Evolutionary conservation across 2,113 vertebrate species (phyloP).

Genomic region (Colistium nudipinnis): DNA sequence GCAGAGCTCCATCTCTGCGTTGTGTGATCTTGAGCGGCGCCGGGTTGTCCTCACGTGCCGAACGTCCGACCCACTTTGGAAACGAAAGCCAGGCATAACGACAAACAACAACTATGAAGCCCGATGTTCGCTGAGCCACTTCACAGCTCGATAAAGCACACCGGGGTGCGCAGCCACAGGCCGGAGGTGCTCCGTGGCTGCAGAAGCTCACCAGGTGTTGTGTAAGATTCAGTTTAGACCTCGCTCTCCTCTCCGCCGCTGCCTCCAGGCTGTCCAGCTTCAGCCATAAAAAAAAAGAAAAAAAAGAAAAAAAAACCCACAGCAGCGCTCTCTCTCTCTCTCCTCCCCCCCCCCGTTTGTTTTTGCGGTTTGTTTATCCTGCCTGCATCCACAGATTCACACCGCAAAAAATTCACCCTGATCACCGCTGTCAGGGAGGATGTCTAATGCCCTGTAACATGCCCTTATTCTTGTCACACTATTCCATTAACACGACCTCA

Average conservation of each 20-base stretch:
- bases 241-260: constrained; percentile 27
- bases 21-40: constrained; percentile 50
- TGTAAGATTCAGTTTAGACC: constrained; percentile 52
- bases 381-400: constrained; percentile 40
- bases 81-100: constrained; percentile 17
- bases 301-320: constrained; percentile 1
- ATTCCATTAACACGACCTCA: constrained; percentile 15
- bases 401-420: constrained; percentile 27
- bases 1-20: constrained; percentile 40
- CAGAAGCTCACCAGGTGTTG: constrained; percentile 46
- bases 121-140: constrained; percentile 22
- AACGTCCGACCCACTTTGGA: constrained; percentile 43
- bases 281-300: constrained; percentile 1
- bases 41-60: constrained; percentile 39
- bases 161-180: constrained; percentile 33
- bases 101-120: constrained; percentile 19
- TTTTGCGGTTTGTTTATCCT: constrained; percentile 55
- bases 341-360: too few species aligned
- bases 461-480: constrained; percentile 7
- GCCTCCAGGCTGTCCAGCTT: constrained; percentile 51
- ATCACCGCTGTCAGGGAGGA: constrained; percentile 31
- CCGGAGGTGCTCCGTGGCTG: constrained; percentile 31
- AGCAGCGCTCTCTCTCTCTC: constrained; percentile 16
- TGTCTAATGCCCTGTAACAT: constrained; percentile 48
- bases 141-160: neutral